Base-by-base conservation (phyloP, 2,888 invertebrate genomes). In the Andrena camellia region DNA sequence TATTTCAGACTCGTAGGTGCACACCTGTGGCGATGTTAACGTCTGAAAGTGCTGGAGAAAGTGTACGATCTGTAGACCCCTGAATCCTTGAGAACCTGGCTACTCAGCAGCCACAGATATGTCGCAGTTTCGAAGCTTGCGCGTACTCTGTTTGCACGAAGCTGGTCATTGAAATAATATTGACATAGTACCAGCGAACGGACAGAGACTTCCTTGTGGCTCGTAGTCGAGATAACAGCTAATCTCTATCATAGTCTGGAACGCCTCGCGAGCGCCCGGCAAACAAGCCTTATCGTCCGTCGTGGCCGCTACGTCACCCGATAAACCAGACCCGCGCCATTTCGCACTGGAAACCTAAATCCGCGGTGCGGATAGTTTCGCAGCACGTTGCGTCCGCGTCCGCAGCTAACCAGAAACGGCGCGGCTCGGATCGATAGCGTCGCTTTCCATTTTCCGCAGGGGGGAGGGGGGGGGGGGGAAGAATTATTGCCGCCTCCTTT, bases 91-190 rank as follows among this genome's bases (percentile, higher is more conserved):
- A 23, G 20, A 57, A 57, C 26, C 57, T 57, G 26, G 20, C 17
- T n/a, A 29, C 29, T 10, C 26, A 4, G 29, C 17, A 33, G 60
- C 5, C n/a, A 17, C 42, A 20, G 59, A 66, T 26, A 33, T 33
- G 23, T 67, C 54, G 81, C 72, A 67, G 54, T 72, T 72, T 69
- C 26, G 57, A 52, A 23, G 33, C 42, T 64, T 42, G 26, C 20
- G 78, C 52, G 42, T 1, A 23, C 42, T 48, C 42, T 76, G 59
- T 83, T 86, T 70, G 79, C 74, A 59, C 78, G 74, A 66, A 60
- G 72, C 67, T 81, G 86, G 85, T 90, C 88, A 84, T 81, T 88
- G 88, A 88, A 89, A 90, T 89, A 91, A 90, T 89, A 91, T 90
- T 90, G 89, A 90, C 87, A 88, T 88, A 86, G 83, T 76, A 88